Evolutionary conservation across 2,888 invertebrate genomes (phyloP), one percentile per base, ranked within the genome.

Genomic region (Cantharis flavilabris): DNA sequence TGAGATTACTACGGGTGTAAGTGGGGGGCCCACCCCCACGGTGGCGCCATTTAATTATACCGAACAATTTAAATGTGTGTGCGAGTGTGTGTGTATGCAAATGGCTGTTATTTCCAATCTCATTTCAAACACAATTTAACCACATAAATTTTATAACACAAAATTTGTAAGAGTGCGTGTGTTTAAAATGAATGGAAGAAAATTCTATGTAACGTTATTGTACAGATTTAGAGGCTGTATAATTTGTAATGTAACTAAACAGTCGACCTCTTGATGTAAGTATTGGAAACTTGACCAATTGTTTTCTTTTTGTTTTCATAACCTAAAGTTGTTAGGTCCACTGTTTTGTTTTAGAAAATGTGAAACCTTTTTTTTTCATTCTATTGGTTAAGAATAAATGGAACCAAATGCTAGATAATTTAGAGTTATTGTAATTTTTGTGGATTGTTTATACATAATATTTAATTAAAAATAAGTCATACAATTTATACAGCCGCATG

Each of bases 401-500:
- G 20, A 67, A 67, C n/a, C 18, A 67, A 67, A 67, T 67, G 26
- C 67, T 26, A 20, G 23, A 67, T 67, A 67, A 67, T 20, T 67
- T 67, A 67, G n/a, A 23, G 26, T 72, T 65, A 65, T 69, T 49
- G 26, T 49, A 67, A 69, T 30, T 28, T 73, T 49, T 14, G 18
- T 73, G 73, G 73, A 73, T 67, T 73, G 73, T 73, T 73, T 11
- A 67, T 67, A 23, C 65, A 26, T 67, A 65, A 65, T 63, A 49
- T n/a, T 62, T 71, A 16, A 63, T 62, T 71, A 16, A 63, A 71
- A 70, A 71, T 63, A 63, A 64, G 23, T 23, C 49, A 75, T 82
- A 83, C 85, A 85, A 85, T 82, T 85, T 85, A 85, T 85, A 84
- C 84, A 85, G 84, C 84, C 84, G 81, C 76, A 81, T 74, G 77